Percentiles rank a stretch among this genome's conserved stretches.
Conservation (phyloP, 2,113 vertebrate genomes). For the Felis catus region DNA sequence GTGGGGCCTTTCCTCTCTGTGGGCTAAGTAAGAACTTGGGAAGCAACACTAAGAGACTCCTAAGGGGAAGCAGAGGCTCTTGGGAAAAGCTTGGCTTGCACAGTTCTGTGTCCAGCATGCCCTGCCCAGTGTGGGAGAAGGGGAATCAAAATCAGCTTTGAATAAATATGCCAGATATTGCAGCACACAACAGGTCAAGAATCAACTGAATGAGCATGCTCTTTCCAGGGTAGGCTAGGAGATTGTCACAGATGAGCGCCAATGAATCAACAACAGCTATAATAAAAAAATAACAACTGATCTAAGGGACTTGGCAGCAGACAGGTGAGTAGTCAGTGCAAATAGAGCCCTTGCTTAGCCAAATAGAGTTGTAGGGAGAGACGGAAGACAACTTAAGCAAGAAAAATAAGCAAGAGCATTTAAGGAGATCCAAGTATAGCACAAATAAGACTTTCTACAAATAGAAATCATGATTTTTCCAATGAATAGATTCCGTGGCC, state of each 20-base stretch:
- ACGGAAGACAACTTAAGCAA: neutral
- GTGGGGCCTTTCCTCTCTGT: neutral
- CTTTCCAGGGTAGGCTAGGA: neutral
- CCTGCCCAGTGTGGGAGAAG: neutral
- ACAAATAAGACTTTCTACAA: neutral
- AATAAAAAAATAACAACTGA: neutral
- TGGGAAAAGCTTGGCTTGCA: neutral
- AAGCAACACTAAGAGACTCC: neutral
- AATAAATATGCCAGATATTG: neutral
- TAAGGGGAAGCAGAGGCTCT: neutral
- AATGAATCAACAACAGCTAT: neutral
- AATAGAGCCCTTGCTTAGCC: neutral
- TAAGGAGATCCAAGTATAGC: neutral
- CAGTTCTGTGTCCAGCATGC: neutral
- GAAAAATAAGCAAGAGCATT: neutral
- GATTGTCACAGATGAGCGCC: neutral
- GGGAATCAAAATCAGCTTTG: neutral
- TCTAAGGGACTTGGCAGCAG: neutral
- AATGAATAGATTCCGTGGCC: neutral
- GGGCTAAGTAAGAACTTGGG: neutral
- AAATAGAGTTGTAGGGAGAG: neutral
- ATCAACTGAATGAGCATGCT: neutral
- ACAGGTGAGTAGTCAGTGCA: neutral
- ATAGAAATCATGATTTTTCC: neutral
- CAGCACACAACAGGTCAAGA: neutral